Percentiles rank a stretch among this genome's conserved stretches.
phyloP scores from a whole-genome alignment of 2,113 vertebrate species.

The Ptyas mucosa region DNA sequence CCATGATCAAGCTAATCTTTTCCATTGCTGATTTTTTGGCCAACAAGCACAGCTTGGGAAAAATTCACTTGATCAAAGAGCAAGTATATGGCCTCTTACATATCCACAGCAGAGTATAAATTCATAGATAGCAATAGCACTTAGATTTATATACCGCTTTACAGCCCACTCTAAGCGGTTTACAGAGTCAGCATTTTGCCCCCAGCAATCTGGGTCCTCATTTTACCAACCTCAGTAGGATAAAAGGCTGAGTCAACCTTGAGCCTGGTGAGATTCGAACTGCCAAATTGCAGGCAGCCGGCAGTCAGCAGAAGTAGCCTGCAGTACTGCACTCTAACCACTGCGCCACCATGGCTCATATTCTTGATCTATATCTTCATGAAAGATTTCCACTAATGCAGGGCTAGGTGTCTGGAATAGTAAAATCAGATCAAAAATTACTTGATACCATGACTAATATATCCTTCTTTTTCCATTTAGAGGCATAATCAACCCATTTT shows the following conservation, averaged over 20 bases:
- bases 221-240: no score
- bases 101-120: not conserved
- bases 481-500: slow-evolving; percentile 87
- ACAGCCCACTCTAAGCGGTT: no score
- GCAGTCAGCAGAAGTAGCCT: no score
- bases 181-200: no score
- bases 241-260: no score
- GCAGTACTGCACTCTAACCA: no score
- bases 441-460: not conserved
- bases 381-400: not conserved
- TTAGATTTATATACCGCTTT: no score
- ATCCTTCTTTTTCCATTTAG: slow-evolving; percentile 62
- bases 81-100: not conserved
- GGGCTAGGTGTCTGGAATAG: not conserved
- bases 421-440: not conserved
- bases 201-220: no score
- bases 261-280: no score
- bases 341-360: no score
- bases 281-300: no score
- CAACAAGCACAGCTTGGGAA: not conserved
- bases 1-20: not conserved
- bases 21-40: not conserved
- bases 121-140: not conserved
- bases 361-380: not conserved
- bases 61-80: not conserved